Evolutionary conservation across 2,888 invertebrate genomes (phyloP), one percentile per base, ranked within the genome.

Genomic region (Hololepta plana): DNA sequence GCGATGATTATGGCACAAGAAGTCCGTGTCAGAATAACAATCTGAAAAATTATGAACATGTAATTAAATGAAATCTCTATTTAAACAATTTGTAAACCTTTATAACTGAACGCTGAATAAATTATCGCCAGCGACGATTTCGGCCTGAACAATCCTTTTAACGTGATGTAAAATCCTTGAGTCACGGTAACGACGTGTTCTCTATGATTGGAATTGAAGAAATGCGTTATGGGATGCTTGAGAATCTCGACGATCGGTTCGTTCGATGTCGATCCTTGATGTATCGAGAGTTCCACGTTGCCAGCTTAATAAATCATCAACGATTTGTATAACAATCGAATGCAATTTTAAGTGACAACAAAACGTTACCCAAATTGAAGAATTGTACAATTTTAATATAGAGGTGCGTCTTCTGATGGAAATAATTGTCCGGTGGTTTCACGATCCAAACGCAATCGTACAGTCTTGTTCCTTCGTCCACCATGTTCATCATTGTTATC

Each of bases 401-500:
- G 31, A 74, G 57, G 44, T 73, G 70, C 0, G 72, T 70, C 43
- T 72, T 72, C 51, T 68, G 60, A 44, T 70, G 67, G 33, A 68
- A 48, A 39, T 65, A 69, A 36, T 60, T 67, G 32, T 63, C 64
- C 1, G 67, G 63, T 2, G 72, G 72, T 38, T 67, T 64, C 8
- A 76, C 67, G 14, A 76, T 57, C 75, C 75, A 76, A 27, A 74
- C 62, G 40, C 75, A 76, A 43, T 75, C 74, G 40, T 66, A 76
- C 2, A 61, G 57, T 25, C 65, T 60, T 1, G 60, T 56, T 2
- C 56, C 54, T 31, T 64, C 62, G 22, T 60, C 59, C 8, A 67
- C 60, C 72, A 75, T 74, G 39, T 74, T 66, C 67, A 73, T 70
- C 75, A 76, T 75, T 2, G 73, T 74, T 26, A 76, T 75, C 8